Conservation (phyloP, 2,888 invertebrate genomes). For the Elysia crispata region DNA sequence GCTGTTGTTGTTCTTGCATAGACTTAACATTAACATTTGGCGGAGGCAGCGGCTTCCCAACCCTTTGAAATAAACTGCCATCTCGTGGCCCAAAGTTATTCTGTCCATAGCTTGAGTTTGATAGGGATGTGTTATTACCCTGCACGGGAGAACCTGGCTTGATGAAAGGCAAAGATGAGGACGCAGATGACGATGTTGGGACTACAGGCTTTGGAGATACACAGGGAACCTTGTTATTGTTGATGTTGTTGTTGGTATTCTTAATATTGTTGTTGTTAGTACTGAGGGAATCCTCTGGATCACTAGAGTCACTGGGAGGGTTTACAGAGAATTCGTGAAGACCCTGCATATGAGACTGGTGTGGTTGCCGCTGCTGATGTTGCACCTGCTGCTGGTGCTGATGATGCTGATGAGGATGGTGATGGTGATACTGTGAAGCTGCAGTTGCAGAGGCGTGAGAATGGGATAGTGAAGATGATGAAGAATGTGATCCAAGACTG, state of each 20-base stretch:
- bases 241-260: slow-evolving; percentile 12
- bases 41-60: slow-evolving; percentile 61
- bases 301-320: slow-evolving; percentile 35
- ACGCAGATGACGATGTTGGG: slow-evolving; percentile 30
- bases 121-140: background rate
- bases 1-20: slow-evolving; percentile 59
- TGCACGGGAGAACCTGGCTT: slow-evolving; percentile 40
- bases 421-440: background rate
- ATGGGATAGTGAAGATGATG: slow-evolving; percentile 36
- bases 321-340: slow-evolving; percentile 38
- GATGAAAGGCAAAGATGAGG: slow-evolving; percentile 35
- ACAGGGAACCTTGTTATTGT: slow-evolving; percentile 35
- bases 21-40: slow-evolving; percentile 72
- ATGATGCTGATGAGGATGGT: slow-evolving; percentile 28
- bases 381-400: slow-evolving; percentile 34
- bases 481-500: slow-evolving; percentile 36
- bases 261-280: background rate
- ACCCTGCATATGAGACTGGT: slow-evolving; percentile 25
- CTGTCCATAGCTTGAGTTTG: slow-evolving; percentile 25
- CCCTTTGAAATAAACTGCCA: slow-evolving; percentile 49
- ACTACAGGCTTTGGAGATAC: slow-evolving; percentile 36
- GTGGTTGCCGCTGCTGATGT: slow-evolving; percentile 32
- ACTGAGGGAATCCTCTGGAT: slow-evolving; percentile 30
- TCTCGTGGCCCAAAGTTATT: slow-evolving; percentile 16
- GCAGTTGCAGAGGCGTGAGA: slow-evolving; percentile 18